Percentiles rank a stretch among this genome's conserved stretches.
These are phyloP conservation scores for Pangasius sanitwongsei DNA, from an alignment of 2,797 vertebrate genomes.

Conservation along the genomic window DNA sequence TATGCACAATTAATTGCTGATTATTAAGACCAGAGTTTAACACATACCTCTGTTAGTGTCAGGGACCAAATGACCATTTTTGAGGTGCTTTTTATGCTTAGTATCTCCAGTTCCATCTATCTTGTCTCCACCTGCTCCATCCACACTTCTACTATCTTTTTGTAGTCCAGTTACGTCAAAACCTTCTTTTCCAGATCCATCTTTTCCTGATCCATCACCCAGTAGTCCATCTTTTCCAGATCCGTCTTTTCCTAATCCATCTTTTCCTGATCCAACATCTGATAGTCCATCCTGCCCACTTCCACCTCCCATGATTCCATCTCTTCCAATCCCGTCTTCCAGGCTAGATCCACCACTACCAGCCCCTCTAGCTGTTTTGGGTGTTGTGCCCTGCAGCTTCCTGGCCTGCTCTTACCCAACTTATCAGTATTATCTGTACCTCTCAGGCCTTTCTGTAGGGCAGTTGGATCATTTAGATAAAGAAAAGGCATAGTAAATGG, in stretches of 20 bases:
- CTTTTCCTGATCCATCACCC: slow-evolving; percentile 37
- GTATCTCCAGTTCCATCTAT: slow-evolving; percentile 31
- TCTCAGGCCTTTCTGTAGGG: slow-evolving; percentile 46
- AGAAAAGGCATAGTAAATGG: background rate
- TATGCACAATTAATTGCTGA: background rate
- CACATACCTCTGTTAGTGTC: slow-evolving; percentile 63
- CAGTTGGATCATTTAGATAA: slow-evolving; percentile 63
- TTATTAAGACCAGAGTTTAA: background rate
- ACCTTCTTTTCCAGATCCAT: slow-evolving; percentile 37
- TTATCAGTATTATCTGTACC: slow-evolving; percentile 51
- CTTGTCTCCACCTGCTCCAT: background rate
- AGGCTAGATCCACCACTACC: slow-evolving; percentile 12
- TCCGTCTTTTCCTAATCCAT: slow-evolving; percentile 36
- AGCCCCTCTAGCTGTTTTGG: background rate
- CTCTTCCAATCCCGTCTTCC: background rate
- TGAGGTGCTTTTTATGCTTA: slow-evolving; percentile 60
- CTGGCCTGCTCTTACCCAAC: slow-evolving; percentile 39
- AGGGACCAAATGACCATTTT: slow-evolving; percentile 59
- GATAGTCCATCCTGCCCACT: background rate
- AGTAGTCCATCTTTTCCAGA: slow-evolving; percentile 32
- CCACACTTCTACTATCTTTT: background rate
- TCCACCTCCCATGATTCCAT: slow-evolving; percentile 31
- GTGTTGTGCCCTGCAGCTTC: slow-evolving; percentile 32
- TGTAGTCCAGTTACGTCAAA: slow-evolving; percentile 32
- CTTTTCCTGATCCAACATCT: slow-evolving; percentile 38